A percentile compares a stretch with the other conserved stretches of the same genome.
Conservation (phyloP, 1,140 invertebrate genomes). For the Drosophila tsacasi region DNA sequence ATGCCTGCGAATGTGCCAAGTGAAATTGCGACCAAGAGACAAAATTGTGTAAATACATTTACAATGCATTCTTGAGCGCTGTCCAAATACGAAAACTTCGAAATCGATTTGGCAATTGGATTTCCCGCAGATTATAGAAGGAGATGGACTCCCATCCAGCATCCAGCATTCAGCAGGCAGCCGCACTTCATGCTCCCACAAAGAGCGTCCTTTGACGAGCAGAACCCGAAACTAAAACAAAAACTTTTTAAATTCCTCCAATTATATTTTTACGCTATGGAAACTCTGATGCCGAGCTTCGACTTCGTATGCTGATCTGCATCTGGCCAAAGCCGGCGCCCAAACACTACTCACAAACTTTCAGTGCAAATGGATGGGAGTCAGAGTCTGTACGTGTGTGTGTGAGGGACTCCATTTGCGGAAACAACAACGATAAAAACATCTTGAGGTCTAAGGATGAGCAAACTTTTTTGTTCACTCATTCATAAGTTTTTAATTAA, state of each 20-base stretch:
- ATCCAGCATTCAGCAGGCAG: neutral
- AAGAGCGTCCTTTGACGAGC: conserved; percentile 32
- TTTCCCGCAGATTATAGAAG: conserved; percentile 35
- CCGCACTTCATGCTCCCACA: neutral
- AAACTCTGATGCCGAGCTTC: conserved; percentile 58
- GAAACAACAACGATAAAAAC: conserved; percentile 81
- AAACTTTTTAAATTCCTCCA: conserved; percentile 75
- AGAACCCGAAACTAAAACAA: conserved; percentile 43
- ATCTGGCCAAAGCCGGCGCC: conserved; percentile 35
- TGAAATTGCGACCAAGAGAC: conserved; percentile 66
- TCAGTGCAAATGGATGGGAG: conserved; percentile 18
- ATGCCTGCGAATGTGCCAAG: conserved; percentile 65
- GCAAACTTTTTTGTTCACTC: conserved; percentile 81
- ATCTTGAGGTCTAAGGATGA: conserved; percentile 80
- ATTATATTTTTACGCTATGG: conserved; percentile 83
- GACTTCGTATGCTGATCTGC: conserved; percentile 68
- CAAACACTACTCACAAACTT: conserved; percentile 49
- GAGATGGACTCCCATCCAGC: neutral
- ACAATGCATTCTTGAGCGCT: conserved; percentile 68
- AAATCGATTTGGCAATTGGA: conserved; percentile 66
- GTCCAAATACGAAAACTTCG: conserved; percentile 55
- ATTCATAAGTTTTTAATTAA: conserved; percentile 84
- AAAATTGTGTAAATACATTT: conserved; percentile 73
- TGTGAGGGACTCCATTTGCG: conserved; percentile 64
- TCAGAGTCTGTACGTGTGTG: neutral